Percentiles rank a stretch among this genome's conserved stretches.
phyloP scores from a whole-genome alignment of 1,140 invertebrate species.

The Camponotus floridanus region DNA sequence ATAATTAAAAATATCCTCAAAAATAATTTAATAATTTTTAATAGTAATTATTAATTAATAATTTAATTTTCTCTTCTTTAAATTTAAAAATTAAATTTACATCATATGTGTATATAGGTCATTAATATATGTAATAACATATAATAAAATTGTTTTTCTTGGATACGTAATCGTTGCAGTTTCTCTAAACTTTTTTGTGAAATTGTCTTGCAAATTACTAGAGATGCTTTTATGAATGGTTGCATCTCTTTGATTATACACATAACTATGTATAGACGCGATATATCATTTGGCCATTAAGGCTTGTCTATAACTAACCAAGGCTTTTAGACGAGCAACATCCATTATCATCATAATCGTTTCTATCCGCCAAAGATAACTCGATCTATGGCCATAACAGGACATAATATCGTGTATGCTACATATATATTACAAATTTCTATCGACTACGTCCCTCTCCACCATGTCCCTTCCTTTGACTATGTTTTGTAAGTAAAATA shows the following conservation, averaged over 20 bases:
- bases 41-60: too few relatives aligned
- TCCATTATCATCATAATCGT: conserved; percentile 30
- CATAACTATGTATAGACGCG: too few relatives aligned
- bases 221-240: neutral
- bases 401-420: neutral
- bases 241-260: neutral
- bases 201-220: too few relatives aligned
- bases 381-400: conserved; percentile 1
- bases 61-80: neutral
- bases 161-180: too few relatives aligned
- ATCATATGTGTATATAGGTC: too few relatives aligned
- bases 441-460: neutral
- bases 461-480: neutral
- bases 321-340: conserved; percentile 36
- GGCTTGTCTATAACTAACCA: conserved; percentile 27
- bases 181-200: too few relatives aligned
- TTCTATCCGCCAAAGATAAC: conserved; percentile 38
- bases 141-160: too few relatives aligned
- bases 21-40: neutral
- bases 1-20: neutral
- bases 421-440: conserved; percentile 30
- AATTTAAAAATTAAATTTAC: too few relatives aligned
- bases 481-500: neutral
- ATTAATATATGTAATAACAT: too few relatives aligned
- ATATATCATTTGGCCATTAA: neutral